These are phyloP conservation scores for Ennomos fuscantarius DNA, from an alignment of 2,888 invertebrate genomes.

Conservation along the genomic window DNA sequence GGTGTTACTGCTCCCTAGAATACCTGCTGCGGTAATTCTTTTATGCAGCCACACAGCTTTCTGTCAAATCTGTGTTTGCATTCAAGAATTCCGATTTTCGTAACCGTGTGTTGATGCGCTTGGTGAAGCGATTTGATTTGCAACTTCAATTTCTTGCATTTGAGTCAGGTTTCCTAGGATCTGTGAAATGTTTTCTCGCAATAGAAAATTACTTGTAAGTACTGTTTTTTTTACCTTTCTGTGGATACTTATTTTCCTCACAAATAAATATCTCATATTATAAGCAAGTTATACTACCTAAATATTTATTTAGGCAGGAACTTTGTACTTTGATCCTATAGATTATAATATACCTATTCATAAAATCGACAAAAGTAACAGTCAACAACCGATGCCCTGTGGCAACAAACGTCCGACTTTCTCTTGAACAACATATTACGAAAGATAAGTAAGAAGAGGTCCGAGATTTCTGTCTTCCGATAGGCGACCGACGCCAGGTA, in stretches of 20 bases:
- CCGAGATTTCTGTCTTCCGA: conserved; percentile 56
- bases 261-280: neutral
- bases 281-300: neutral
- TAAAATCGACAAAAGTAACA: conserved; percentile 29
- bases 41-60: conserved; percentile 46
- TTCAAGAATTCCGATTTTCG: conserved; percentile 29
- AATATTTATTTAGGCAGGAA: no score
- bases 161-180: conserved; percentile 11
- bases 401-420: conserved; percentile 53
- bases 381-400: conserved; percentile 34
- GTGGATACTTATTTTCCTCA: neutral
- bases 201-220: conserved; percentile 7
- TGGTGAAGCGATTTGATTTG: conserved; percentile 29
- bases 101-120: conserved; percentile 29
- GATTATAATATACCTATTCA: conserved; percentile 23
- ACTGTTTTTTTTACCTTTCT: neutral
- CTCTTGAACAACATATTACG: conserved; percentile 62
- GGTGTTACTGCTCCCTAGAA: conserved; percentile 60
- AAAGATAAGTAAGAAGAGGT: conserved; percentile 68
- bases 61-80: conserved; percentile 38
- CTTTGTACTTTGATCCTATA: conserved; percentile 2
- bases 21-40: conserved; percentile 72
- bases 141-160: conserved; percentile 28
- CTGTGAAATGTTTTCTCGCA: conserved; percentile 15
- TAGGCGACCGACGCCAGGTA: conserved; percentile 59